These are phyloP conservation scores for Hipposideros larvatus DNA, from an alignment of 2,797 vertebrate genomes.

Conservation along the genomic window DNA sequence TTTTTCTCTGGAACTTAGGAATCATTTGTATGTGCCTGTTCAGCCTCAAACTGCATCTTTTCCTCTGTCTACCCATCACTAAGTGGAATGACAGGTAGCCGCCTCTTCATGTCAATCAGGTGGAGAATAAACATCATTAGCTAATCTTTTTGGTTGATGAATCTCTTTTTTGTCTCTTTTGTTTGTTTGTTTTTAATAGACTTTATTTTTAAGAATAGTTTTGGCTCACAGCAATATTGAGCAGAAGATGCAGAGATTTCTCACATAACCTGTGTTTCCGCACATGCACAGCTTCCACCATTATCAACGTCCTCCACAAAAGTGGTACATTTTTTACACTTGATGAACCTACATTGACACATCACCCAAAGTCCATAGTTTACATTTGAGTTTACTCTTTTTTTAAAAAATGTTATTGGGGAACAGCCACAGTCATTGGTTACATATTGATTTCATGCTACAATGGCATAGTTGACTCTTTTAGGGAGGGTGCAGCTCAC, in stretches of 20 bases:
- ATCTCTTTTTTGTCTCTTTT: not conserved
- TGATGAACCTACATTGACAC: not conserved
- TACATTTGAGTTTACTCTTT: not conserved
- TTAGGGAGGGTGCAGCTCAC: too few species aligned
- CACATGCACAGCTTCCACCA: not conserved
- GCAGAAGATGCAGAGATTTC: not conserved
- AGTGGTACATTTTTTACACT: not conserved
- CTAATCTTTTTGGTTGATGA: not conserved
- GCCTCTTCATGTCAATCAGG: not conserved
- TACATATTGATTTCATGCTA: too few species aligned
- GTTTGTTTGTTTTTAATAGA: not conserved
- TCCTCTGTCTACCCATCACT: not conserved
- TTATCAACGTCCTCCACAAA: not conserved
- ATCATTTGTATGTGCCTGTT: not conserved
- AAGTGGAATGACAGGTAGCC: not conserved
- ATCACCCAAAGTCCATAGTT: not conserved
- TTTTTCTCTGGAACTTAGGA: not conserved
- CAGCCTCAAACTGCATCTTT: not conserved
- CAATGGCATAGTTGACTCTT: too few species aligned
- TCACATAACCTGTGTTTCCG: not conserved
- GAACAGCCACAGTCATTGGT: too few species aligned
- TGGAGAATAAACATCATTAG: not conserved
- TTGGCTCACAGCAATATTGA: not conserved
- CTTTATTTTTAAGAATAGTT: constrained; percentile 28
- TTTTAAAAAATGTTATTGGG: too few species aligned